phyloP scores from a whole-genome alignment of 1,140 invertebrate genomes.

The Panulirus ornatus region DNA sequence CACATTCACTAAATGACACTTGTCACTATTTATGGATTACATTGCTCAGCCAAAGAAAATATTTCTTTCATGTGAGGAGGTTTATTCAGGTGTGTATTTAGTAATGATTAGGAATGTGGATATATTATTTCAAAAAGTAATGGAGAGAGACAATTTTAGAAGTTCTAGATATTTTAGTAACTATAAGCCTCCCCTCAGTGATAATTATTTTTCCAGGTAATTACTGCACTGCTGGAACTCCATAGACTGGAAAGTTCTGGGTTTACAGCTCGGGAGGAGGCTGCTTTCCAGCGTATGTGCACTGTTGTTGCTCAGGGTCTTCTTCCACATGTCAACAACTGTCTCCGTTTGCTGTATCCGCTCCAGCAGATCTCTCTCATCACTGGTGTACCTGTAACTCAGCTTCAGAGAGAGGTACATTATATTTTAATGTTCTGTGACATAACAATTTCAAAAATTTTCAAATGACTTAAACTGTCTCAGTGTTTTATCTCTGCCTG shows the following conservation, averaged over 20 bases:
- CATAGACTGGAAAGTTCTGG: slow-evolving; percentile 86
- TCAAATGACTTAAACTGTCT: too few species aligned
- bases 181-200: not conserved
- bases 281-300: slow-evolving; percentile 88
- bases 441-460: not conserved
- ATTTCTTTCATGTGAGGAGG: not conserved
- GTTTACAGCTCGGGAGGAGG: slow-evolving; percentile 86
- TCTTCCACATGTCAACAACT: slow-evolving; percentile 90
- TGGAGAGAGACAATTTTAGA: not conserved
- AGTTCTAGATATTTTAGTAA: not conserved
- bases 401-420: slow-evolving; percentile 85
- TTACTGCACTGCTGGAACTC: slow-evolving; percentile 65
- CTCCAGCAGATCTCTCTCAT: slow-evolving; percentile 85
- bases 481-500: too few species aligned
- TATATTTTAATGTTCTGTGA: not conserved
- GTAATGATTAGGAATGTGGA: slow-evolving; percentile 79
- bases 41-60: too few species aligned
- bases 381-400: slow-evolving; percentile 86
- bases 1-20: too few species aligned
- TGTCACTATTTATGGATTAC: too few species aligned
- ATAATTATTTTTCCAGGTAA: slow-evolving; percentile 47
- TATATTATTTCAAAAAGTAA: slow-evolving; percentile 83
- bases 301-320: slow-evolving; percentile 88
- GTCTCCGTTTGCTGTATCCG: slow-evolving; percentile 89
- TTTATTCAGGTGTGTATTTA: not conserved